These are phyloP conservation scores for Monomorium pharaonis DNA, from an alignment of 1,140 invertebrate genomes.

Conservation along the genomic window DNA sequence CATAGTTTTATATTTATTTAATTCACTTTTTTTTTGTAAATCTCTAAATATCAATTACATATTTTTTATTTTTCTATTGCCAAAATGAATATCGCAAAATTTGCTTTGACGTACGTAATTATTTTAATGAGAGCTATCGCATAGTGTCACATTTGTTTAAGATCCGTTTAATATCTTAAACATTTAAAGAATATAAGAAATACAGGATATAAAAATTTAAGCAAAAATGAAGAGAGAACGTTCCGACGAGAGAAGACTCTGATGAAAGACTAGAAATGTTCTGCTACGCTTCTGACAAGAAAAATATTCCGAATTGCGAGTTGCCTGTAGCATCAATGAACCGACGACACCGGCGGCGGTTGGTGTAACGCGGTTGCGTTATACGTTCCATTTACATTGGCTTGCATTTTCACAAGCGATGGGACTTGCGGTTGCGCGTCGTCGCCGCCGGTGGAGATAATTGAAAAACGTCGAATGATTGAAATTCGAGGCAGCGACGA, in stretches of 20 bases:
- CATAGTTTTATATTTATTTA: too few relatives aligned
- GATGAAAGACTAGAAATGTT: background rate
- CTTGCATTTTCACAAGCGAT: conserved; percentile 37
- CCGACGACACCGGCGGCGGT: conserved; percentile 2
- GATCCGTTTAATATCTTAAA: background rate
- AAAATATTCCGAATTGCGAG: background rate
- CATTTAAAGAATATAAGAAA: background rate
- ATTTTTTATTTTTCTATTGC: background rate
- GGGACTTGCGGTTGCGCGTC: background rate
- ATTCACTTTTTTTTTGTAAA: background rate
- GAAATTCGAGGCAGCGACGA: conserved; percentile 24
- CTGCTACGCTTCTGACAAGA: background rate
- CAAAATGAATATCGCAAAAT: background rate
- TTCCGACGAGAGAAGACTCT: background rate
- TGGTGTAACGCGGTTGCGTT: conserved; percentile 27
- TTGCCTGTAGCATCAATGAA: conserved; percentile 32
- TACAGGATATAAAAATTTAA: background rate
- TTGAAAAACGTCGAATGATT: conserved; percentile 40
- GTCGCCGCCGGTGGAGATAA: background rate
- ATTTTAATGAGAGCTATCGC: background rate
- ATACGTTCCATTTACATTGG: conserved; percentile 20
- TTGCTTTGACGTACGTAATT: background rate
- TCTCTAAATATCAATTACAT: background rate
- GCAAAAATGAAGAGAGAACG: background rate
- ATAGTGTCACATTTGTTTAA: background rate